These are phyloP conservation scores for Tribolium castaneum DNA, from an alignment of 1,140 invertebrate species.

Conservation along the genomic window DNA sequence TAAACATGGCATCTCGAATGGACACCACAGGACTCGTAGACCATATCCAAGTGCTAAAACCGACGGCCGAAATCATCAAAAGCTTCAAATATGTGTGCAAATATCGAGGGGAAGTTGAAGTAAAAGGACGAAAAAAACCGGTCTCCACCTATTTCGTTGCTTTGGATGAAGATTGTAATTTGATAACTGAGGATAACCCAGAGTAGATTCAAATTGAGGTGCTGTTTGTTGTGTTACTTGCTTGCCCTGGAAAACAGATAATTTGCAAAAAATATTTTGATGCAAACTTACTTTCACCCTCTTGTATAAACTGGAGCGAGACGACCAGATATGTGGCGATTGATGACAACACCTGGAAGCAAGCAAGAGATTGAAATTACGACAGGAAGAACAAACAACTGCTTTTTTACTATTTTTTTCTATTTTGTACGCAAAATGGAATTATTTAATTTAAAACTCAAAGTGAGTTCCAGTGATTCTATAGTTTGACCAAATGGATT, in stretches of 20 bases:
- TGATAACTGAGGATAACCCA: slow-evolving; percentile 53
- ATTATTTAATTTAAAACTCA: neutral
- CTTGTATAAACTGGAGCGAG: slow-evolving; percentile 46
- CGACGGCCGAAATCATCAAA: slow-evolving; percentile 77
- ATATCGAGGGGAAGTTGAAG: slow-evolving; percentile 75
- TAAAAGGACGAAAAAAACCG: slow-evolving; percentile 78
- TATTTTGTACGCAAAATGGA: no score
- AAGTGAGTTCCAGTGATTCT: no score
- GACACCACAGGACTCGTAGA: slow-evolving; percentile 84
- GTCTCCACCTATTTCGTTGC: slow-evolving; percentile 81
- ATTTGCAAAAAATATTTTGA: neutral
- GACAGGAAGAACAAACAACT: neutral
- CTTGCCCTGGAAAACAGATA: neutral
- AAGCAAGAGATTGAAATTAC: no score
- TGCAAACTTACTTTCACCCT: neutral
- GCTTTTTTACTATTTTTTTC: no score
- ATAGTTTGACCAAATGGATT: no score
- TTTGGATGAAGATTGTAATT: slow-evolving; percentile 72
- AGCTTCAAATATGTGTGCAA: slow-evolving; percentile 76
- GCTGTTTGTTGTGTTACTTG: neutral
- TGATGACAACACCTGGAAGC: slow-evolving; percentile 52
- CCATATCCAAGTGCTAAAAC: slow-evolving; percentile 83
- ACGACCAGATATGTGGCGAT: slow-evolving; percentile 54
- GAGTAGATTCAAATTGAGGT: neutral
- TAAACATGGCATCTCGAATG: slow-evolving; percentile 95